Evolutionary conservation across 2,888 invertebrate genomes (phyloP).

Genomic region (Fissipunctia ypsillon): DNA sequence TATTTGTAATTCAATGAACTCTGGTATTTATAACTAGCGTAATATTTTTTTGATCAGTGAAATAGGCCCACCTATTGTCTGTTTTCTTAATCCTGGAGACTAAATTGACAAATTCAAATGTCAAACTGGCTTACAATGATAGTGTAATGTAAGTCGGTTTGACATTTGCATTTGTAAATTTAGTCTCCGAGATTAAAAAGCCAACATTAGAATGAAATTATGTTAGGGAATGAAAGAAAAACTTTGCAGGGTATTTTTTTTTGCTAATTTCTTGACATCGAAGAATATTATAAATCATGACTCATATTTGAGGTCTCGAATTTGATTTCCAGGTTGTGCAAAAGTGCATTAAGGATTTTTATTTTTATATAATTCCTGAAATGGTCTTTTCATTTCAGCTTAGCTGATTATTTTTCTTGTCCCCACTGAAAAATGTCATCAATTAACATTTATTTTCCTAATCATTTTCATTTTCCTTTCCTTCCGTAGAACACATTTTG

Average conservation of each 20-base stretch:
- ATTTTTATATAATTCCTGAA: not conserved
- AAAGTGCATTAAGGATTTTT: slow-evolving; percentile 30
- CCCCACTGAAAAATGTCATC: not conserved
- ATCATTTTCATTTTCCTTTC: slow-evolving; percentile 1
- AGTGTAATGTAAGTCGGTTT: no score
- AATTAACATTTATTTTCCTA: slow-evolving; percentile 13
- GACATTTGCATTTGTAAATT: no score
- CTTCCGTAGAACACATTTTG: slow-evolving; percentile 36
- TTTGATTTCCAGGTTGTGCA: slow-evolving; percentile 22
- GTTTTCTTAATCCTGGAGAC: no score
- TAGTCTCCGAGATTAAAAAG: no score
- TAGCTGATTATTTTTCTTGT: slow-evolving; percentile 7
- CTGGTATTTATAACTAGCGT: not conserved
- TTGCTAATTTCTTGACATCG: not conserved
- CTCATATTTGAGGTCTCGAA: slow-evolving; percentile 1
- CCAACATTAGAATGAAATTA: not conserved
- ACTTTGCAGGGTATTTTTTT: not conserved
- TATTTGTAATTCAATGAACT: not conserved
- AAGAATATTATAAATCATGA: slow-evolving; percentile 23
- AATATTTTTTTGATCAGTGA: slow-evolving; percentile 24
- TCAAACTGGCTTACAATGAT: no score
- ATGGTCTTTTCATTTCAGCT: not conserved
- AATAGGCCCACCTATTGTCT: slow-evolving; percentile 18
- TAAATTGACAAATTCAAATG: no score
- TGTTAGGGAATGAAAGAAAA: not conserved